These are phyloP conservation scores for Cephus spinipes DNA, from an alignment of 2,888 invertebrate species.

Conservation along the genomic window DNA sequence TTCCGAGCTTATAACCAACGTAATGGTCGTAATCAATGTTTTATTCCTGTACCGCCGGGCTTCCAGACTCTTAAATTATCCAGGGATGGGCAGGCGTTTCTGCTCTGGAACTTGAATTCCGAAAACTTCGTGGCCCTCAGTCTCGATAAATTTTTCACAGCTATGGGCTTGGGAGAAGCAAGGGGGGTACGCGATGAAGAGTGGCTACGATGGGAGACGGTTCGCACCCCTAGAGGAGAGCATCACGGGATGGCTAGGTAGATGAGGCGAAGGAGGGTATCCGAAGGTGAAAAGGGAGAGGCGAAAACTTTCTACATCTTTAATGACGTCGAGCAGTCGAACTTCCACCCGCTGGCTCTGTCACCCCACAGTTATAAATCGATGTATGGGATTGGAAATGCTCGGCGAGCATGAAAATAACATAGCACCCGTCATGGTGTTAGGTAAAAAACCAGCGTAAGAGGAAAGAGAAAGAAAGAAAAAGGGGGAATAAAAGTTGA, in stretches of 20 bases:
- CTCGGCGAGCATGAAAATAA: conserved; percentile 9
- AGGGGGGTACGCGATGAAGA: neutral
- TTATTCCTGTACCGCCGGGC: conserved; percentile 25
- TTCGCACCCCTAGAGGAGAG: neutral
- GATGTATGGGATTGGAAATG: conserved; percentile 31
- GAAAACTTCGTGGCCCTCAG: conserved; percentile 16
- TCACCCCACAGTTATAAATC: conserved; percentile 14
- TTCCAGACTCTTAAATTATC: conserved; percentile 35
- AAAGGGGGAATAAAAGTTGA: neutral
- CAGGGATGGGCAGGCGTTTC: conserved; percentile 20
- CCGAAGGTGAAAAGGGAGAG: conserved; percentile 1
- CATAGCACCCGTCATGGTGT: neutral
- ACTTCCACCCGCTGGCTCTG: conserved; percentile 7
- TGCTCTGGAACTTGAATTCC: neutral
- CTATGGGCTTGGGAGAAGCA: neutral
- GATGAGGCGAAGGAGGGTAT: neutral
- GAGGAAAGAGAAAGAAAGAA: neutral
- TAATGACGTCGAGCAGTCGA: conserved; percentile 32
- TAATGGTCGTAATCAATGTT: conserved; percentile 42
- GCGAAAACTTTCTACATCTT: conserved; percentile 43
- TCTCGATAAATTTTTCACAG: conserved; percentile 41
- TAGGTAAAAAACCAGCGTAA: neutral
- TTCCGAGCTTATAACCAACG: conserved; percentile 30
- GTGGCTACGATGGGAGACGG: neutral
- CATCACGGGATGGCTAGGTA: neutral